phyloP scores from a whole-genome alignment of 2,113 vertebrate species.

The Chelonoidis abingdonii region DNA sequence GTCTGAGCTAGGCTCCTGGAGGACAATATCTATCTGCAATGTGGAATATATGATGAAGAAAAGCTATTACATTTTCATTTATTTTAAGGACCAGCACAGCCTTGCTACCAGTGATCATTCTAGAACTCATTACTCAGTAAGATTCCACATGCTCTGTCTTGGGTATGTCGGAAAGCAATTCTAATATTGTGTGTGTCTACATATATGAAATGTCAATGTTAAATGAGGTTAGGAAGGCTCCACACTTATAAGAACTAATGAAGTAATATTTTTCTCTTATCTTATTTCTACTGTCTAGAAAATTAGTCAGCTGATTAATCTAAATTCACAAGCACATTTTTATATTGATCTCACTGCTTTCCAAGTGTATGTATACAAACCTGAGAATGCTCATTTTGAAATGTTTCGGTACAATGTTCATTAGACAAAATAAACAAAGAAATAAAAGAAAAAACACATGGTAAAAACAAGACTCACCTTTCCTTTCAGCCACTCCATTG shows the following conservation, averaged over 20 bases:
- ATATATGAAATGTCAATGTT: background rate
- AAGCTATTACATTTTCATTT: slow-evolving; percentile 49
- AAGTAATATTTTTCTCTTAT: background rate
- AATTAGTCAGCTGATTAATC: background rate
- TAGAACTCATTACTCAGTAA: slow-evolving; percentile 47
- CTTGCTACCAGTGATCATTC: slow-evolving; percentile 54
- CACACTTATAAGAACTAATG: background rate
- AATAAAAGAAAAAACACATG: background rate
- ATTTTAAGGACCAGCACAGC: slow-evolving; percentile 16
- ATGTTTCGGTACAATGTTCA: background rate
- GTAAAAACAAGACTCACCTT: background rate
- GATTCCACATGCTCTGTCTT: background rate
- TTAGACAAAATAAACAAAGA: background rate
- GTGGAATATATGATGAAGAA: slow-evolving; percentile 31
- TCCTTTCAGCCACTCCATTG: background rate
- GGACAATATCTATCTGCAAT: background rate
- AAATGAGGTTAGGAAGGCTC: background rate
- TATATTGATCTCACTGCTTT: background rate
- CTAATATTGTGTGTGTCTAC: background rate
- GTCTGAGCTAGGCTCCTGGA: background rate
- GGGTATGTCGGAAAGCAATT: background rate
- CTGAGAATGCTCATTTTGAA: rapidly evolving
- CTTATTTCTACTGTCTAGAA: background rate
- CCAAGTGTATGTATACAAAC: background rate
- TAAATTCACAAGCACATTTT: background rate